Conservation (phyloP, 2,888 invertebrate genomes). For the Thymelicus lineola region DNA sequence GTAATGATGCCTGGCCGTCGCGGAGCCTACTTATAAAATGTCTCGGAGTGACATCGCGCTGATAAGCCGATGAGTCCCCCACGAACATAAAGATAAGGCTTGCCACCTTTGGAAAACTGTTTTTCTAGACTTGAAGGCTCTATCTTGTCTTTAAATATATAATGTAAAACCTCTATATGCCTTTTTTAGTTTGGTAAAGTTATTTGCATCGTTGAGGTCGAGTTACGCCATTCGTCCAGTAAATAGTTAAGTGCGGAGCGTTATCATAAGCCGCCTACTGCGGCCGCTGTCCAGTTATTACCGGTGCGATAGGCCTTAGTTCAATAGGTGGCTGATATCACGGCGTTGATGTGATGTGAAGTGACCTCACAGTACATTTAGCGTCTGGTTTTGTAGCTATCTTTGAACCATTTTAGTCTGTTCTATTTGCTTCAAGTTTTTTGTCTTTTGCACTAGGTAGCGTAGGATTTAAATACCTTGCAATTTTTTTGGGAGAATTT, state of each 20-base stretch:
- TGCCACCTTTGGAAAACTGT: conserved; percentile 42
- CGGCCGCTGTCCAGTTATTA: conserved; percentile 84
- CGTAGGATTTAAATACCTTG: too few species aligned
- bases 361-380: conserved; percentile 66
- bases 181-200: conserved; percentile 14
- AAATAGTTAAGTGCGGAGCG: conserved; percentile 51
- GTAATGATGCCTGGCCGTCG: conserved; percentile 69
- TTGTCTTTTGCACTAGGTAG: not conserved
- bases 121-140: conserved; percentile 30
- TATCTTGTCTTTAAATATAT: not conserved
- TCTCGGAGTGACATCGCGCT: conserved; percentile 72
- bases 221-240: conserved; percentile 42
- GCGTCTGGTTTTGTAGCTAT: conserved; percentile 21
- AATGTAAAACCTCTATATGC: not conserved
- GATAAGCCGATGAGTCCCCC: conserved; percentile 79
- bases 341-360: conserved; percentile 67
- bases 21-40: conserved; percentile 78
- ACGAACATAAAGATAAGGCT: conserved; percentile 59
- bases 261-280: conserved; percentile 80
- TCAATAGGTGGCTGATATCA: conserved; percentile 86
- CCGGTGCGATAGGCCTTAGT: conserved; percentile 84
- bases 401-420: conserved; percentile 34
- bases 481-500: too few species aligned
- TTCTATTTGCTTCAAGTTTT: conserved; percentile 4
- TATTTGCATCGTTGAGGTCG: conserved; percentile 37